A percentile compares a stretch with the other conserved stretches of the same genome.
Conservation (phyloP, 2,113 vertebrate genomes). For the Siniperca knerii region DNA sequence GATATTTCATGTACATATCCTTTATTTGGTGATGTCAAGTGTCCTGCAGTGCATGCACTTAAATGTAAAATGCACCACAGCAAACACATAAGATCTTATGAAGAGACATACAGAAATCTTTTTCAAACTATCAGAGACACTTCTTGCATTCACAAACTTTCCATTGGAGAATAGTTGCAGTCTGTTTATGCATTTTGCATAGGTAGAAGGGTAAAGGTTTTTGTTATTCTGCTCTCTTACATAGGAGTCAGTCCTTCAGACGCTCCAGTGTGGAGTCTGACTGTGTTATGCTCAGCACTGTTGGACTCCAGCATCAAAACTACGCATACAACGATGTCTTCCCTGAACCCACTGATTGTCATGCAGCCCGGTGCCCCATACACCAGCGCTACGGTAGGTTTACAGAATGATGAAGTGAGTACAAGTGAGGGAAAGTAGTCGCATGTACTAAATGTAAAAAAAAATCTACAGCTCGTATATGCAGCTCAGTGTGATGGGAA, state of each 20-base stretch:
- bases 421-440: neutral
- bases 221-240: neutral
- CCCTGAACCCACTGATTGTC: constrained; percentile 66
- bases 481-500: neutral
- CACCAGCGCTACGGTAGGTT: constrained; percentile 77
- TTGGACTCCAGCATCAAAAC: constrained; percentile 29
- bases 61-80: neutral
- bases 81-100: neutral
- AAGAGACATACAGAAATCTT: neutral
- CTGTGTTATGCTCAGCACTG: constrained; percentile 26
- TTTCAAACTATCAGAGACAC: neutral
- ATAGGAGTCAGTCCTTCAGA: constrained; percentile 62
- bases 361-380: constrained; percentile 78
- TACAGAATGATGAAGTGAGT: neutral
- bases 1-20: neutral
- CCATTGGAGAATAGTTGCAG: neutral
- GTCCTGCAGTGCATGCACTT: neutral
- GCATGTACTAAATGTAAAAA: neutral
- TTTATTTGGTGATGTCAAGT: neutral
- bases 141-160: neutral
- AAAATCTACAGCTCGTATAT: neutral
- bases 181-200: neutral
- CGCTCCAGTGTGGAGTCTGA: constrained; percentile 66
- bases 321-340: constrained; percentile 61
- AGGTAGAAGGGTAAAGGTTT: neutral